phyloP scores from a whole-genome alignment of 2,888 invertebrate genomes.

The Pycnomerus fuliginosus region DNA sequence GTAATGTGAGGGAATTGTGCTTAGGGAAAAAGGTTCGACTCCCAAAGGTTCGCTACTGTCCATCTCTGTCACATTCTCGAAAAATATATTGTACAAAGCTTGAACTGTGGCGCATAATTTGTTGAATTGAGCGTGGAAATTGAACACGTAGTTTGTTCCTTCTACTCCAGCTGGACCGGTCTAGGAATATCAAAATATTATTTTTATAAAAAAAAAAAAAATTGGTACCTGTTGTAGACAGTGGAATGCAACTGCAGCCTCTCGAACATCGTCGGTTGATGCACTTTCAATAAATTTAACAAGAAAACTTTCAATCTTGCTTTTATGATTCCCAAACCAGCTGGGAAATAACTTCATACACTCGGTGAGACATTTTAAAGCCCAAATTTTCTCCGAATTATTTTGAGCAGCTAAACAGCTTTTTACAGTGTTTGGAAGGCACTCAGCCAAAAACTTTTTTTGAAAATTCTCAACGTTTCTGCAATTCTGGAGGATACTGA shows the following conservation, averaged over 20 bases:
- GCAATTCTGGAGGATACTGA: conserved; percentile 2
- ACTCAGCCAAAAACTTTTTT: conserved; percentile 5
- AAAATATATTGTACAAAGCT: conserved; percentile 2
- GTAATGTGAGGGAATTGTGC: not conserved
- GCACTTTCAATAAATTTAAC: conserved; percentile 3
- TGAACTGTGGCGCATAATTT: conserved; percentile 11
- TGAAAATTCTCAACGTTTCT: conserved; percentile 2
- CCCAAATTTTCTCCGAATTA: conserved; percentile 3
- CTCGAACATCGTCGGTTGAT: not conserved
- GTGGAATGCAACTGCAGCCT: conserved; percentile 3
- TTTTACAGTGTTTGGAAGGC: conserved; percentile 4
- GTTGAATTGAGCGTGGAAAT: conserved; percentile 3
- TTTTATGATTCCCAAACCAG: conserved; percentile 9
- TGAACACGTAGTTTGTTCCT: conserved; percentile 6
- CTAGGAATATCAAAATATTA: conserved; percentile 1
- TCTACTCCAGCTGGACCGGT: conserved; percentile 6
- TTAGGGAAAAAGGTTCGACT: conserved; percentile 2
- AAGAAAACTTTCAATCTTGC: conserved; percentile 5
- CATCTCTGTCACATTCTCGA: conserved; percentile 4
- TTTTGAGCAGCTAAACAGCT: conserved; percentile 1
- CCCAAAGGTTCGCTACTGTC: conserved; percentile 1
- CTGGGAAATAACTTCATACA: conserved; percentile 9
- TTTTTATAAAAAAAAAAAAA: conserved; percentile 1
- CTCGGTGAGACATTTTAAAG: conserved; percentile 5
- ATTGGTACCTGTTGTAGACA: conserved; percentile 6